phyloP scores from a whole-genome alignment of 2,113 vertebrate genomes.

The Catharus fuscescens region DNA sequence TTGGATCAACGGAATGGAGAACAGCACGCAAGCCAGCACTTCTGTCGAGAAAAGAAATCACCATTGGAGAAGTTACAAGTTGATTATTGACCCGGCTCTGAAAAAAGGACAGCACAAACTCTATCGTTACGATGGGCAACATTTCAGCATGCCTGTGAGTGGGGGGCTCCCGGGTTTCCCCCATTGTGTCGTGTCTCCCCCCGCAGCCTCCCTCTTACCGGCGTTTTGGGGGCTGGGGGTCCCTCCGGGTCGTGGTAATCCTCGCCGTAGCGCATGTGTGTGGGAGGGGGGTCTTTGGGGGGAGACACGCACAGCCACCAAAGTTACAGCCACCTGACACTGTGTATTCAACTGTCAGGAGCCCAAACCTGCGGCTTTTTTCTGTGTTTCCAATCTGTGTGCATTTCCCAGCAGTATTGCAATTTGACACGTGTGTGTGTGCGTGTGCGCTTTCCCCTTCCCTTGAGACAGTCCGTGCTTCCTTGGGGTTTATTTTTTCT shows the following conservation, averaged over 20 bases:
- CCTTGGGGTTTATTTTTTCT: conserved; percentile 24
- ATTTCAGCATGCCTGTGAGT: conserved; percentile 94
- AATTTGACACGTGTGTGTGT: conserved; percentile 68
- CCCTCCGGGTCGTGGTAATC: not conserved
- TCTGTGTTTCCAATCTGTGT: conserved; percentile 58
- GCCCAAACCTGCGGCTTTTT: conserved; percentile 50
- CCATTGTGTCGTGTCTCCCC: not conserved
- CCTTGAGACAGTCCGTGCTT: conserved; percentile 9
- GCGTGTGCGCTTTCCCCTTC: conserved; percentile 14
- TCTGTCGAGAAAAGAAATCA: conserved; percentile 95
- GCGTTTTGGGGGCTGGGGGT: not conserved
- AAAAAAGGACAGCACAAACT: conserved; percentile 96
- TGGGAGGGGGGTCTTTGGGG: not conserved
- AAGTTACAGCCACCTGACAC: conserved; percentile 67
- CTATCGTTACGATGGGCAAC: conserved; percentile 96
- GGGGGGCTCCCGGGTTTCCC: not conserved
- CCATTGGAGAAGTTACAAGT: conserved; percentile 99
- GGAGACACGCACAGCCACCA: not conserved
- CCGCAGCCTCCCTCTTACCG: not conserved
- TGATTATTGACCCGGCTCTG: conserved; percentile 98
- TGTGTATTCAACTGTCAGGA: conserved; percentile 64
- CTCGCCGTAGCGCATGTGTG: not conserved
- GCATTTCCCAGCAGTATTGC: conserved; percentile 59
- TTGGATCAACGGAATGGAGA: conserved; percentile 98
- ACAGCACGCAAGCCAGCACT: conserved; percentile 88